phyloP scores from a whole-genome alignment of 2,113 vertebrate species.

The Boleophthalmus pectinirostris region DNA sequence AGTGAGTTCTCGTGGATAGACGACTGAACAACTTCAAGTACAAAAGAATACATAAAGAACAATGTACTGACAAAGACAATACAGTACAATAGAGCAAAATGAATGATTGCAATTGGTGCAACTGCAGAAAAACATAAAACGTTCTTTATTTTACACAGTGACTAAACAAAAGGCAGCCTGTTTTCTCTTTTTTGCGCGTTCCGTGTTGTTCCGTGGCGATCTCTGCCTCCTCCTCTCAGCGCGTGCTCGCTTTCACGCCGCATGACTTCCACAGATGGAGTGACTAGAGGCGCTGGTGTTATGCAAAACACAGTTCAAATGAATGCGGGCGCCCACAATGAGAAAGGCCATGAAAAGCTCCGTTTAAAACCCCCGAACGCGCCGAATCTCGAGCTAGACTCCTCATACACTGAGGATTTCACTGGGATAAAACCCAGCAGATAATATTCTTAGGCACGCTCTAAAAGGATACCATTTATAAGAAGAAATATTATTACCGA shows the following conservation, averaged over 20 bases:
- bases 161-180: conserved; percentile 16
- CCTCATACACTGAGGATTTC: conserved; percentile 40
- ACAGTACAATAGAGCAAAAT: no score
- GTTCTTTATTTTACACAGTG: background rate
- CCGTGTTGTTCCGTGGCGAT: conserved; percentile 18
- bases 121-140: no score
- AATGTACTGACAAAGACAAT: no score
- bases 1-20: no score
- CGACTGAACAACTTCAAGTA: no score
- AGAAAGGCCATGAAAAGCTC: conserved; percentile 55
- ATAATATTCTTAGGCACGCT: background rate
- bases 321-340: conserved; percentile 59
- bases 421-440: conserved; percentile 45
- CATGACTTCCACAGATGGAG: conserved; percentile 73
- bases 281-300: conserved; percentile 69
- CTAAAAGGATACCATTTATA: conserved; percentile 15
- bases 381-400: conserved; percentile 24
- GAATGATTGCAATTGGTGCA: no score
- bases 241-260: conserved; percentile 59
- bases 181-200: conserved; percentile 1
- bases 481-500: conserved; percentile 18
- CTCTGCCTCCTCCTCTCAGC: conserved; percentile 20
- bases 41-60: no score
- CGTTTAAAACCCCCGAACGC: conserved; percentile 16
- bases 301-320: conserved; percentile 72